Evolutionary conservation across 2,113 vertebrate species (phyloP).

Genomic region (Platichthys stellatus): DNA sequence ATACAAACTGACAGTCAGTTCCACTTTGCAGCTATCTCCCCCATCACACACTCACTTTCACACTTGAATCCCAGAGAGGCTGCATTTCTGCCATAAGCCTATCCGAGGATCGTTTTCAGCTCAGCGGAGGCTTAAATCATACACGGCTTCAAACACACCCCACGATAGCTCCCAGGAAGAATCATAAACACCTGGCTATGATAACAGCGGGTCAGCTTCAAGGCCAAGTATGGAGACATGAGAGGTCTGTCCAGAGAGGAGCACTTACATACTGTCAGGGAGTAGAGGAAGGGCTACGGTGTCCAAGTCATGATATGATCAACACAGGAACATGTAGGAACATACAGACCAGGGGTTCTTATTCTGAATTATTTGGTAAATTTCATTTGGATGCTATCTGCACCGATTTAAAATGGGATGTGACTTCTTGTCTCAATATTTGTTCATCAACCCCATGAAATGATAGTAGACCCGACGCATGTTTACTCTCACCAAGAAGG

Average conservation of each 20-base stretch:
- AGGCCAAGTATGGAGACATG: constrained; percentile 48
- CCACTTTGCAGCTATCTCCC: constrained; percentile 58
- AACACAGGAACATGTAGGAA: neutral
- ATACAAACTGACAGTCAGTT: constrained; percentile 59
- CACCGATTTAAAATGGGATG: neutral
- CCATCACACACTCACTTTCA: constrained; percentile 58
- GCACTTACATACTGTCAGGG: constrained; percentile 11
- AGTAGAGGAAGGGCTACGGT: neutral
- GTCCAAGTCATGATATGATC: neutral
- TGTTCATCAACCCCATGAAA: too few species aligned
- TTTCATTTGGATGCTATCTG: too few species aligned
- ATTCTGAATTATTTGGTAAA: too few species aligned
- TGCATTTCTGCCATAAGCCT: constrained; percentile 33
- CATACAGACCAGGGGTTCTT: neutral
- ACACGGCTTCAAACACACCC: constrained; percentile 44
- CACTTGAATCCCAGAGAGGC: constrained; percentile 60
- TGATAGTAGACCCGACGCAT: too few species aligned
- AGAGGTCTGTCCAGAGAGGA: constrained; percentile 50
- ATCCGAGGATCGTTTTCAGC: constrained; percentile 55
- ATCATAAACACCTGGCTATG: constrained; percentile 46
- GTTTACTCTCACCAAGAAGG: too few species aligned
- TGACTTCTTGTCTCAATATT: too few species aligned
- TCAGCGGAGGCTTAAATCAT: constrained; percentile 52
- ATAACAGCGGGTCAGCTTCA: constrained; percentile 47
- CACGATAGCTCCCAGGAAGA: constrained; percentile 26